These are phyloP conservation scores for Pocota personata DNA, from an alignment of 2,888 invertebrate species.

Conservation along the genomic window DNA sequence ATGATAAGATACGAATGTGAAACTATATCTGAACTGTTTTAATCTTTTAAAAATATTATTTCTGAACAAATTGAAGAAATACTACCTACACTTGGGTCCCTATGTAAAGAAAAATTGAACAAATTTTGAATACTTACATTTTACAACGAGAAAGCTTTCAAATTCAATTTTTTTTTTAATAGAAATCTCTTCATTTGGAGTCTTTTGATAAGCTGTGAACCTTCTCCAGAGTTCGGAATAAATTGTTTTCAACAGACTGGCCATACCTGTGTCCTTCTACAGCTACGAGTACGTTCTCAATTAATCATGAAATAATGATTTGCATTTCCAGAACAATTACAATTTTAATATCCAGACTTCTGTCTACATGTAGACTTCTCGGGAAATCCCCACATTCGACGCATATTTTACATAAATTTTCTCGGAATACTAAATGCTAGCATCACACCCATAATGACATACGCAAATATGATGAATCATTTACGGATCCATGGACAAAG, in stretches of 20 bases:
- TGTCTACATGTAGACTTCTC: not conserved
- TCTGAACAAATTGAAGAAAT: too few relatives aligned
- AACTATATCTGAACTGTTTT: too few relatives aligned
- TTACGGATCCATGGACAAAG: conserved; percentile 2
- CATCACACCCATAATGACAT: conserved; percentile 10
- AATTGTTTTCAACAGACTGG: not conserved
- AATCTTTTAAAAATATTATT: too few relatives aligned
- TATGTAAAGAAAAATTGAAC: too few relatives aligned
- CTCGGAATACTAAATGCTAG: not conserved
- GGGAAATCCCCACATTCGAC: not conserved
- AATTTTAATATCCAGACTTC: not conserved
- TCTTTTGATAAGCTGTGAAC: too few relatives aligned
- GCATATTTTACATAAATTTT: conserved; percentile 1
- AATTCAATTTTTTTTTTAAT: too few relatives aligned
- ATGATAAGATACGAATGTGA: too few relatives aligned
- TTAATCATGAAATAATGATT: conserved; percentile 8
- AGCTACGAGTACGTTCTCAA: not conserved
- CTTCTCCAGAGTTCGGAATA: too few relatives aligned
- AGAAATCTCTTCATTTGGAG: too few relatives aligned
- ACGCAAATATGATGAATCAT: conserved; percentile 37
- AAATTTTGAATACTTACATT: too few relatives aligned
- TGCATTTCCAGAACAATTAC: not conserved
- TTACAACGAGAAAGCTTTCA: too few relatives aligned
- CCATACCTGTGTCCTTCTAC: not conserved
- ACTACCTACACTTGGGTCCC: too few relatives aligned